Base-by-base conservation (phyloP, 2,797 vertebrate genomes). In the Spatula versicolor region DNA sequence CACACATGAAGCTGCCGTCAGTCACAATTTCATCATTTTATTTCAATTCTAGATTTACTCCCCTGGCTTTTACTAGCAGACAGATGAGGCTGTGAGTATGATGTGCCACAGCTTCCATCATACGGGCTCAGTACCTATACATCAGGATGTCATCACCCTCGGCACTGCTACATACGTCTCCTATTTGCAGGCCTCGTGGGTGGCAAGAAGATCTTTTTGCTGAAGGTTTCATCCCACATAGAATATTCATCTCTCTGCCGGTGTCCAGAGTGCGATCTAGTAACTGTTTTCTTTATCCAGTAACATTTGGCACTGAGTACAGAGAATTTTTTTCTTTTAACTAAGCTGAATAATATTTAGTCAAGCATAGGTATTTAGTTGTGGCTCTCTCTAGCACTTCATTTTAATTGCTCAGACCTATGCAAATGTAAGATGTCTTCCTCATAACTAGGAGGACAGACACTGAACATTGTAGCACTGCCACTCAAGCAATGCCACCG, bases 41-140 rank as follows among this genome's bases (percentile, higher is more conserved):
- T 93, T 96, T 88, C 71, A 74, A 15, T 82, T 86, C 92, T 86
- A 86, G 74, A 88, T 94, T 92, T 95, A 88, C 73, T 92, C 60
- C 31, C 45, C 60, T 64, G 71, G 71, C 25, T 96, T 91, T 93
- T 73, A 50, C 63, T 71, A 79, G 64, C 69, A 91, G 67, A 86
- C 39, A 84, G 46, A 63, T n/a, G 46, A 96, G 69, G 39, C 68
- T 83, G 67, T 21, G 54, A 83, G 55, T 0, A 0, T 60, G 67
- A 88, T 43, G 39, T 76, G 89, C 80, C 77, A 93, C 80, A 79
- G 48, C 31, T 86, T 88, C 83, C 52, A 55, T 48, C 52, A 54
- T 50, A 37, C 63, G 19, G 1, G 81, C 89, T 87, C 26, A 0
- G 62, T 54, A 93, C 77, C 87, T 86, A 30, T 48, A 90, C 89